Evolutionary conservation across 2,113 vertebrate genomes (phyloP).

Genomic region (Rhipidura dahli): DNA sequence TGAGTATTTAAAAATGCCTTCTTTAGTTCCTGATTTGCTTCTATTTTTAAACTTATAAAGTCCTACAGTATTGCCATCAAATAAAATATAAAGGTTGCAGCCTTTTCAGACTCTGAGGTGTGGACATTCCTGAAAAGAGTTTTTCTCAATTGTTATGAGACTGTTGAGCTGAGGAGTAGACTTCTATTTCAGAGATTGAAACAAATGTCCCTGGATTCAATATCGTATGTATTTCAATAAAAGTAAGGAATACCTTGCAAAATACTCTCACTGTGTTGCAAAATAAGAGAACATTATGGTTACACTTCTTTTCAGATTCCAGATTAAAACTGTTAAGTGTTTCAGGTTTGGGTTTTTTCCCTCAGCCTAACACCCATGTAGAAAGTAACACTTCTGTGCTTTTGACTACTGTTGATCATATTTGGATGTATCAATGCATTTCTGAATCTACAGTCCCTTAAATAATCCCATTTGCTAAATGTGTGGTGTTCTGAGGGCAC

Average conservation of each 20-base stretch:
- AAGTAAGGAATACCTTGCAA: not conserved
- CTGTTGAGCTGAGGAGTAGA: not conserved
- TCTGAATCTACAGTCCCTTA: not conserved
- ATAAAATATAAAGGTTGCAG: not conserved
- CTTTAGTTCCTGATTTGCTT: not conserved
- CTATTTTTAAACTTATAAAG: not conserved
- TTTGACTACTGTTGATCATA: not conserved
- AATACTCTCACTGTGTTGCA: not conserved
- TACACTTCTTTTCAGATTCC: not conserved
- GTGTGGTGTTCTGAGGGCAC: not conserved
- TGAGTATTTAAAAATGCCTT: not conserved
- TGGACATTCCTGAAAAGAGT: not conserved
- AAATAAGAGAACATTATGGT: not conserved
- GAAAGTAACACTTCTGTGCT: not conserved
- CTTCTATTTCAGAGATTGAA: not conserved
- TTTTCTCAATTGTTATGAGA: not conserved
- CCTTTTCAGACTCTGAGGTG: not conserved
- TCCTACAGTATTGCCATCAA: not conserved
- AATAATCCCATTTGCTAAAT: not conserved
- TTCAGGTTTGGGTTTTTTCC: not conserved
- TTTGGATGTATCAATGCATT: not conserved
- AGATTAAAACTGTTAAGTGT: not conserved
- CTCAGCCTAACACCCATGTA: not conserved
- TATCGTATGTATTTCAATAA: not conserved
- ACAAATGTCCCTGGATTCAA: not conserved